phyloP scores from a whole-genome alignment of 2,888 invertebrate genomes.

The Hypsopygia costalis region DNA sequence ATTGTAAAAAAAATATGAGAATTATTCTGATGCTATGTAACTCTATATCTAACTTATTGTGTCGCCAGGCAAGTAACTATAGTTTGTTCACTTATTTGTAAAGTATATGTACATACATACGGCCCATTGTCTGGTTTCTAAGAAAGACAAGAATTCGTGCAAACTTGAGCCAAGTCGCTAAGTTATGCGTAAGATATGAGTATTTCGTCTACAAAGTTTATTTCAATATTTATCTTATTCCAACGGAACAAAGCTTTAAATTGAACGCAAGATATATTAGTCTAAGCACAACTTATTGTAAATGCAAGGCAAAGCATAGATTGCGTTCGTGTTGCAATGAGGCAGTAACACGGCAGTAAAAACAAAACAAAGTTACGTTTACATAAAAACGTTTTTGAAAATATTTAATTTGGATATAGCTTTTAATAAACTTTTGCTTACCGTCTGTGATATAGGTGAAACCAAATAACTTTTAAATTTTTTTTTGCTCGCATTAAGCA shows the following conservation, averaged over 20 bases:
- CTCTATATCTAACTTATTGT: no score
- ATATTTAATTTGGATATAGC: no score
- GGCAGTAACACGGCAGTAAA: no score
- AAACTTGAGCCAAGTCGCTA: background rate
- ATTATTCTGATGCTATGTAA: no score
- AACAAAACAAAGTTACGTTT: no score
- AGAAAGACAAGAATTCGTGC: background rate
- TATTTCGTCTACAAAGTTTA: background rate
- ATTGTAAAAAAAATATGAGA: no score
- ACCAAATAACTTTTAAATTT: no score
- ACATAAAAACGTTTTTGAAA: no score
- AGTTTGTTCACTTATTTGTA: background rate
- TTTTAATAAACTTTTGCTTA: no score
- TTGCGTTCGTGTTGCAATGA: background rate
- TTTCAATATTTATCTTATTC: background rate
- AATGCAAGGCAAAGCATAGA: background rate
- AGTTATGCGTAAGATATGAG: conserved; percentile 3
- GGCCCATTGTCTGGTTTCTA: conserved; percentile 4
- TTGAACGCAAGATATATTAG: background rate
- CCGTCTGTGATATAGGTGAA: no score
- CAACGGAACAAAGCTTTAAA: background rate
- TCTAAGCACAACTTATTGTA: background rate
- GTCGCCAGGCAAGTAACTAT: no score
- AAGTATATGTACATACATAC: background rate
- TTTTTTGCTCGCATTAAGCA: no score